Base-by-base conservation (phyloP, 1,140 invertebrate genomes). In the Ectropis grisescens region DNA sequence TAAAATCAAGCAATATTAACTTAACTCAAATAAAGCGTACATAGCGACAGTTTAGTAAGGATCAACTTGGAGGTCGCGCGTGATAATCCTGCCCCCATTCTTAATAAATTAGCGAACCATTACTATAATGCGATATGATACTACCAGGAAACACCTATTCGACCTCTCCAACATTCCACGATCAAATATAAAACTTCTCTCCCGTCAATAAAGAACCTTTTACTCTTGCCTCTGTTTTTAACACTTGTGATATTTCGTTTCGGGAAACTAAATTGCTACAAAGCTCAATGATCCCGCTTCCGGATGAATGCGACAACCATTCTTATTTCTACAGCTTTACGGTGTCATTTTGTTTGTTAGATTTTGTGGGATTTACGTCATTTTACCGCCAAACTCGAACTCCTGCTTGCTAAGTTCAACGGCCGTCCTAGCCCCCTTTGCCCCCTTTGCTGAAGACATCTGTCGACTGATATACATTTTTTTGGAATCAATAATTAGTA, bases 241-340 rank as follows among this genome's bases (percentile, higher is more conserved):
- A n/a, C n/a, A n/a, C n/a, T n/a, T 33, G 41, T 29, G 11, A 55
- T 74, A 58, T 15, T 47, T 28, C 58, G 19, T 62, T 71, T 32
- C 34, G 37, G 31, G 39, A n/a, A 47, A 38, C 56, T 58, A 58
- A 70, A 71, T 66, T 69, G 57, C 60, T 66, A 50, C 54, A 62
- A 61, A 78, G 75, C 75, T 64, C 70, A 76, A 65, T 75, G 72
- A 71, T 78, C 75, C 65, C 72, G 55, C 66, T 69, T 68, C 56
- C 56, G 59, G 41, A 51, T 49, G 43, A 12, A 26, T 31, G 23
- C 14, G 29, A 62, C 47, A 42, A 42, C 33, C 32, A 29, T 44
- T 43, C 53, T 47, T 57, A 52, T 44, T 27, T 8, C 27, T 34
- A 31, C 16, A 10, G 5, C 1, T 2, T 1, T 15, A 14, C 28